Base-by-base conservation (phyloP, 2,888 invertebrate species). In the Mimas tiliae region DNA sequence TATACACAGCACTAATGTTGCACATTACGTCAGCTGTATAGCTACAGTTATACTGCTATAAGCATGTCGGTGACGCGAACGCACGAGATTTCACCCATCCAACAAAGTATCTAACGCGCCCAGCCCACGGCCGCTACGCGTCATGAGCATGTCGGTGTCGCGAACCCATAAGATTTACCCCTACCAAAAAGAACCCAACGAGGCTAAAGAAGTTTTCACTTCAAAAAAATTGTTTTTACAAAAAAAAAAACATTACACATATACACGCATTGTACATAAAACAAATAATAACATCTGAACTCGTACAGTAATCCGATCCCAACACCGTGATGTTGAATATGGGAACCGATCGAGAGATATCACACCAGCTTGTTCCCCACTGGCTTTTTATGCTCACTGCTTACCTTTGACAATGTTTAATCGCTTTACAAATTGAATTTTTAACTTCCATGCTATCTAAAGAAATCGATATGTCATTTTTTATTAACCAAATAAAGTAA, bases 391-490 rank as follows among this genome's bases (percentile, higher is more conserved):
- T 58, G 19, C 9, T 38, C 58, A 2, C 42, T 38, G 50, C 50
- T 50, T 50, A 42, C 19, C 58, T 58, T 21, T 58, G 42, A 42
- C 42, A 58, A 58, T 58, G 58, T 42, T 42, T 42, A 58, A 58
- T 58, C 38, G 58, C 19, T 58, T 42, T 19, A 38, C 42, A 19
- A 58, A 58, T 58, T 58, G 58, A 58, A 58, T 58, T 38, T 42
- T 38, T 42, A 42, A 58, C 11, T 53, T 12, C 19, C 38, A 58
- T 42, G 27, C 27, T 19, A 42, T 42, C 6, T 27, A 6, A 38
- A 34, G 34, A 8, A 34, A 34, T 38, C 55, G 34, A 55, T 16
- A 53, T 16, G 8, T 16, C 8, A 9, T 8, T 34, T 55, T 38
- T 38, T 55, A 55, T 55, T 38, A n/a, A 55, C 38, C 55, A 34